Evolutionary conservation across 2,888 invertebrate genomes (phyloP), one percentile per base, ranked within the genome.

Genomic region (Temnothorax rugatulus): DNA sequence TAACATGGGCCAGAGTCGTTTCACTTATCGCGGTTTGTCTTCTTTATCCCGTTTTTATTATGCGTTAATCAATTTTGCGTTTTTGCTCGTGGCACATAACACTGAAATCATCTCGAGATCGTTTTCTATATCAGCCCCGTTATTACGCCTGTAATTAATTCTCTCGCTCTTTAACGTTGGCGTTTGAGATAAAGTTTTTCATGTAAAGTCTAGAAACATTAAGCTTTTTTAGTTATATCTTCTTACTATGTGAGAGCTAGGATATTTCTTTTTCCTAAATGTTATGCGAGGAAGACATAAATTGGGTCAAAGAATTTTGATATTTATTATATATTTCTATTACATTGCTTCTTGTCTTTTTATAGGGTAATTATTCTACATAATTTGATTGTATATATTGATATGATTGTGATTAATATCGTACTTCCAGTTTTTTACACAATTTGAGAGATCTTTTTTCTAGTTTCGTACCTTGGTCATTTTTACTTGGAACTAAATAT

Each of bases 61-160:
- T 21, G 59, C 59, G 59, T 71, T 81, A 81, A 81, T 81, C 71
- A 81, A 81, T 81, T 81, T 79, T 79, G 44, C 71, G 47, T 79
- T 79, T 81, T 81, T 81, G 18, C 47, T 34, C 38, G 47, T 21
- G 41, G 41, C 21, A 41, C 18, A 18, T 52, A 79, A 21, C 59
- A 44, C 29, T 52, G 44, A 59, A 79, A 59, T 34, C 47, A 13
- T 57, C 71, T 81, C 21, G 59, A 81, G 54, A 71, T 71, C 47
- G 59, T 54, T 29, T 47, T 44, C 34, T 71, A 38, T 71, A 59
- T 71, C 61, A 71, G 21, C 47, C 18, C 25, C 29, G 41, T 69
- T 69, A 38, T 81, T 79, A 50, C 47, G 38, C 7, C 76, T 29
- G 54, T 21, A 59, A 71, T 81, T 81, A 81, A 81, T 81, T 81